Percentiles rank a stretch among this genome's conserved stretches.
Evolutionary conservation across 2,797 vertebrate genomes (phyloP).

Genomic region (Mormyrus proboscirostris): DNA sequence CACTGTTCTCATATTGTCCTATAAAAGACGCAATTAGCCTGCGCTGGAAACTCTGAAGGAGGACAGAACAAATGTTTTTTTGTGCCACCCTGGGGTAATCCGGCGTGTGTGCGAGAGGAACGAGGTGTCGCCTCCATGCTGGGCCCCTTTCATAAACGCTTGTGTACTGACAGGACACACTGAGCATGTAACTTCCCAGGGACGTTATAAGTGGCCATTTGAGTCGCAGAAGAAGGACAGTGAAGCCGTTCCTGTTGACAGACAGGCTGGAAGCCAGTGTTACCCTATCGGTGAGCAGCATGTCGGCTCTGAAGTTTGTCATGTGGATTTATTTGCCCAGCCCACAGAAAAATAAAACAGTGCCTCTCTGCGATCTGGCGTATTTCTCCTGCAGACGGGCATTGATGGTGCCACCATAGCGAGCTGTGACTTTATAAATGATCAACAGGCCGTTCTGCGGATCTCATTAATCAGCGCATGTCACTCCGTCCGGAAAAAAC

Average conservation of each 20-base stretch:
- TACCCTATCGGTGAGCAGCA: neutral
- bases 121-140: neutral
- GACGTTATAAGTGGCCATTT: conserved; percentile 22
- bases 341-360: conserved; percentile 3
- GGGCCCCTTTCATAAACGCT: conserved; percentile 24
- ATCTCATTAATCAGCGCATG: neutral
- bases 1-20: conserved; percentile 37
- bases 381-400: neutral
- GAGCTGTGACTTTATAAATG: neutral
- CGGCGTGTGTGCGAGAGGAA: conserved; percentile 22
- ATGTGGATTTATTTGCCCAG: conserved; percentile 6
- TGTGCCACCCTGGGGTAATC: conserved; percentile 14
- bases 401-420: neutral
- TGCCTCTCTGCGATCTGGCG: neutral
- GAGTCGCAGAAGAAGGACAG: conserved; percentile 10
- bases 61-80: conserved; percentile 27
- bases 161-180: conserved; percentile 17
- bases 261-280: neutral
- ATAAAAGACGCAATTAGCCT: conserved; percentile 40
- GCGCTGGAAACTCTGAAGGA: conserved; percentile 15
- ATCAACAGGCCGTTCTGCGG: neutral
- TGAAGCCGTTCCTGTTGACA: neutral
- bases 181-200: conserved; percentile 16
- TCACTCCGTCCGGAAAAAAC: neutral
- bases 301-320: neutral